Base-by-base conservation (phyloP, 2,797 vertebrate genomes). In the Alosa sapidissima region DNA sequence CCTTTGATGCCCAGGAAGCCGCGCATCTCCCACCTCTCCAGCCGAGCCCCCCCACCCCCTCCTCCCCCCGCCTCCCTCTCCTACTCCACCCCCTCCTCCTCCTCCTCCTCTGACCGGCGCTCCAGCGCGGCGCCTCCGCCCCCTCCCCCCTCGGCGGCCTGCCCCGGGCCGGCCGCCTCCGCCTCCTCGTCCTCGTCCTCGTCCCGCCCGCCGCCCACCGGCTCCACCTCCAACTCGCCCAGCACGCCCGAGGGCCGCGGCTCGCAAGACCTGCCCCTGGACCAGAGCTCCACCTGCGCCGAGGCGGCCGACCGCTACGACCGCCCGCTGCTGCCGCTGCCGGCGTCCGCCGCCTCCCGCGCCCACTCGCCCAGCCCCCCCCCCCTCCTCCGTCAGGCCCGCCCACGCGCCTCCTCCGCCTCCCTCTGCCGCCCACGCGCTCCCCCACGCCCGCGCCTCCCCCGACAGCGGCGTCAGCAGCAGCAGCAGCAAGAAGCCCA, bases 1-100 rank as follows among this genome's bases (percentile, higher is more conserved):
- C 97, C 97, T 47, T 89, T 97, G 92, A 95, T 96, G 84, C 95
- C 91, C 86, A 98, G 98, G 91, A 98, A 97, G 94, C 93, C 95
- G 85, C 96, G 97, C 86, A 97, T 97, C 91, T 97, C 97, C 90
- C 96, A 95, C 91, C 93, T 97, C 88, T 95, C 87, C 88, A 97
- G 90, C 54, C 94, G 96, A 89, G 94, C 94, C 81, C 93, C 94
- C 21, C 2, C 58, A 2, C 60, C 60, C 1, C 11, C 65, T 3
- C 72, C 28, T 8, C 72, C 0, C 78, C 90, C 83, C 87, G 83
- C 58, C 81, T 91, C 85, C 51, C 45, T 52, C 81, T n/a, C 49
- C 3, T 88, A 93, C 0, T 93, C 92, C 1, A 91, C 92, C 1
- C 86, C 93, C 0, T 93, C 92, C 2, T 92, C 93, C 1, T 86